These are phyloP conservation scores for Micrastur ruficollis DNA, from an alignment of 2,797 vertebrate species.

Conservation along the genomic window DNA sequence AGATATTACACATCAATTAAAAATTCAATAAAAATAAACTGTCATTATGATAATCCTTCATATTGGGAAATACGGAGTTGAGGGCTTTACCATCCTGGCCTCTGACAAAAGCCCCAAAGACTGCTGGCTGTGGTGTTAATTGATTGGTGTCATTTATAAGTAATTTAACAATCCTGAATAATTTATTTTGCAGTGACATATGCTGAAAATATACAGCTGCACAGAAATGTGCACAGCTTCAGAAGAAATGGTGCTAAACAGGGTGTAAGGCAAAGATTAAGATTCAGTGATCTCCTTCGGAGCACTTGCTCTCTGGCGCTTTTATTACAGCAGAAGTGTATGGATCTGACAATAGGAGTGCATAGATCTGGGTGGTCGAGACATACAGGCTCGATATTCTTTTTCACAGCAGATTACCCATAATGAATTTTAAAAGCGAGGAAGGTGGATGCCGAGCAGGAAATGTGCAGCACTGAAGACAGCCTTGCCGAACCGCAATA, in stretches of 20 bases:
- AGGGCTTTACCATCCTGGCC: slow-evolving; percentile 15
- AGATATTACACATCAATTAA: slow-evolving; percentile 46
- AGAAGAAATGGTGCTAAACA: background rate
- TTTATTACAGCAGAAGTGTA: background rate
- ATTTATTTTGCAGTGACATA: slow-evolving; percentile 70
- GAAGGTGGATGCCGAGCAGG: background rate
- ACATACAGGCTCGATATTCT: background rate
- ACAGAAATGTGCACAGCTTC: background rate
- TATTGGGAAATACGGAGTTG: slow-evolving; percentile 26
- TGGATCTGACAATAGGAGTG: background rate
- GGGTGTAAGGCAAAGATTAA: slow-evolving; percentile 15
- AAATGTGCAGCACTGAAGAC: background rate
- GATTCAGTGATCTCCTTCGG: slow-evolving; percentile 29
- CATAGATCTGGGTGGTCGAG: slow-evolving; percentile 6
- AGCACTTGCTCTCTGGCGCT: background rate
- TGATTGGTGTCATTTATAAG: slow-evolving; percentile 72
- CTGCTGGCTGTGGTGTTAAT: slow-evolving; percentile 40
- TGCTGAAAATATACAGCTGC: slow-evolving; percentile 64
- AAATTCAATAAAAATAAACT: slow-evolving; percentile 27
- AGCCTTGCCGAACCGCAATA: background rate
- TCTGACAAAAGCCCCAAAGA: slow-evolving; percentile 49
- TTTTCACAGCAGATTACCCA: background rate
- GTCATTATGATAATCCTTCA: slow-evolving; percentile 45
- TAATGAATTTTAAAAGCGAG: background rate
- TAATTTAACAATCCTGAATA: slow-evolving; percentile 71